Conservation (phyloP, 2,888 invertebrate species). For the Brachypalpus laphriformis region DNA sequence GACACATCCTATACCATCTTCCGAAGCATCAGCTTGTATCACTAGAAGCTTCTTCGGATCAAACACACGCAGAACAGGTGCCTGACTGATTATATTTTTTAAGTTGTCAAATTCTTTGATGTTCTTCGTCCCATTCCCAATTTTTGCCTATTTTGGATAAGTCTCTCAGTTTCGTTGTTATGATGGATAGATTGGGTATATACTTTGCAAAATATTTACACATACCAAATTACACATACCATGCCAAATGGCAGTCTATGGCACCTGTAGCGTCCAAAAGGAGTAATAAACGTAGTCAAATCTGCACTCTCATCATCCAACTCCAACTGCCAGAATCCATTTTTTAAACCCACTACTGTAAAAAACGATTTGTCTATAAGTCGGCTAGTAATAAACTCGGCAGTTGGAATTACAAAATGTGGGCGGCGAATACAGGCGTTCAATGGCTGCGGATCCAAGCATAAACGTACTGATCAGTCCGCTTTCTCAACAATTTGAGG, state of each 20-base stretch:
- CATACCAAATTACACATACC: slow-evolving; percentile 54
- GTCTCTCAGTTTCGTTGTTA: slow-evolving; percentile 48
- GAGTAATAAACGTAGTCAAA: slow-evolving; percentile 66
- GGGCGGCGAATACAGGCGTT: slow-evolving; percentile 75
- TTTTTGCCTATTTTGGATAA: slow-evolving; percentile 54
- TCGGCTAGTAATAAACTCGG: slow-evolving; percentile 59
- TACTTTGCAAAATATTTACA: slow-evolving; percentile 73
- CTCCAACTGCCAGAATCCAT: slow-evolving; percentile 60
- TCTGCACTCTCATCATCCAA: slow-evolving; percentile 59
- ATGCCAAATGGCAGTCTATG: neutral
- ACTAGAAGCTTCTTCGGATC: slow-evolving; percentile 17
- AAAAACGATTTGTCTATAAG: slow-evolving; percentile 61
- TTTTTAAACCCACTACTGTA: slow-evolving; percentile 59
- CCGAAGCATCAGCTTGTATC: slow-evolving; percentile 7
- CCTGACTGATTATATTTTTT: slow-evolving; percentile 21
- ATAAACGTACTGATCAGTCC: slow-evolving; percentile 64
- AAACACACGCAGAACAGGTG: slow-evolving; percentile 28
- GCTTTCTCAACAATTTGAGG: slow-evolving; percentile 63
- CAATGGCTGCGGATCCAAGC: slow-evolving; percentile 75
- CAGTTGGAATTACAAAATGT: slow-evolving; percentile 76
- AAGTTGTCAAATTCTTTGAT: slow-evolving; percentile 62
- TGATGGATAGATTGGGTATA: slow-evolving; percentile 70
- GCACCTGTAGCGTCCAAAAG: slow-evolving; percentile 59
- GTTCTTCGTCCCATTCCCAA: slow-evolving; percentile 59
- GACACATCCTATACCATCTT: slow-evolving; percentile 19